Evolutionary conservation across 2,888 invertebrate species (phyloP), one percentile per base, ranked within the genome.

Genomic region (Temnothorax ravouxi): DNA sequence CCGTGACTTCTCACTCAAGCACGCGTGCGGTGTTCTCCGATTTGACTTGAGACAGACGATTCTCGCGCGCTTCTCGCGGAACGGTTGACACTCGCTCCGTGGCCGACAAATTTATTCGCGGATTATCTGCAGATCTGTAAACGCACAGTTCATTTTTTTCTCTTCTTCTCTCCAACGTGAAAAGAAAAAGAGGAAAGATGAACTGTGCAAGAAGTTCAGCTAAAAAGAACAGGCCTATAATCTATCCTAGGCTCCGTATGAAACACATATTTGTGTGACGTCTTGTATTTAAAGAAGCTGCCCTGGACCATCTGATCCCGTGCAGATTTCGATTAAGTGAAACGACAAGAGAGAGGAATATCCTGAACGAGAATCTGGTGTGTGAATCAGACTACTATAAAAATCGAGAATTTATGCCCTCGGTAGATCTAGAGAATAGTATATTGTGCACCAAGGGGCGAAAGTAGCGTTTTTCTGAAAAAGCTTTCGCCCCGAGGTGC

Each of bases 1-100:
- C 67, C 52, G 18, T 66, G 15, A 54, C n/a, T 66, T 67, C 54
- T 66, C 52, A 29, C 38, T 41, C 41, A 13, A 41, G 69, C n/a
- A 54, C 38, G 29, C 54, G 8, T 25, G 52, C 21, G 15, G 3
- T 21, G 4, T n/a, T 52, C 18, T 50, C 52, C 38, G 6, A 6
- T 52, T 34, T 3, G 3, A 47, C 9, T 41, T 41, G 15, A 47
- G 47, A 15, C 15, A 11, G 15, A 47, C 15, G 1, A 47, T n/a
- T 18, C 18, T 29, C 67, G 21, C 67, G 21, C 15, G 21, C 4
- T 41, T 54, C 21, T 54, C 38, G 18, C 41, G 4, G 1, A 11
- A 25, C 15, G 2, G 1, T 41, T 44, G 11, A 59, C 18, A 13
- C 38, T 15, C n/a, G 47, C 5, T 13, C 1, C 29, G 29, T n/a